Evolutionary conservation across 2,888 invertebrate genomes (phyloP).

Genomic region (Yponomeuta evonymella): DNA sequence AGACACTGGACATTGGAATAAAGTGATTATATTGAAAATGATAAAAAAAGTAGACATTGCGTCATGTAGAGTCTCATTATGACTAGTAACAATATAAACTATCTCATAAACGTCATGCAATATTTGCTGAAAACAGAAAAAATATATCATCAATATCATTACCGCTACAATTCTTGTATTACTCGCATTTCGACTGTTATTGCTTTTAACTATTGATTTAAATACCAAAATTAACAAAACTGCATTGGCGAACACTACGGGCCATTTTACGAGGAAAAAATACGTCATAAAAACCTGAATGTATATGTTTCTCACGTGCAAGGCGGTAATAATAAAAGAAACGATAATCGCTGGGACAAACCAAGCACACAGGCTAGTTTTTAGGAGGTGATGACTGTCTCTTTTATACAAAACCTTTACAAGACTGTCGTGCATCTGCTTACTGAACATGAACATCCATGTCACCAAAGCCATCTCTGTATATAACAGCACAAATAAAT

Average conservation of each 20-base stretch:
- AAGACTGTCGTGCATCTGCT: constrained; percentile 51
- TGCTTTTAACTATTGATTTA: constrained; percentile 40
- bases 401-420: constrained; percentile 46
- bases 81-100: constrained; percentile 29
- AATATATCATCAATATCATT: constrained; percentile 50
- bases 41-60: constrained; percentile 22
- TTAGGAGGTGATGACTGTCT: constrained; percentile 33
- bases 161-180: constrained; percentile 44
- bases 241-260: constrained; percentile 46
- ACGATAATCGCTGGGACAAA: constrained; percentile 35
- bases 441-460: constrained; percentile 62
- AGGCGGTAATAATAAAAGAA: constrained; percentile 24
- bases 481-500: constrained; percentile 36
- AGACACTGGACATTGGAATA: constrained; percentile 55
- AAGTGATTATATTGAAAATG: constrained; percentile 34
- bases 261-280: constrained; percentile 51
- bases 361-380: constrained; percentile 46
- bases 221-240: constrained; percentile 42
- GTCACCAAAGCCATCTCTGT: constrained; percentile 46
- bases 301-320: constrained; percentile 23
- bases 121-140: constrained; percentile 55
- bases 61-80: constrained; percentile 22
- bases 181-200: constrained; percentile 34
- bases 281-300: constrained; percentile 33
- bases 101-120: constrained; percentile 46